phyloP scores from a whole-genome alignment of 2,888 invertebrate species.

The Agapetus fuscipes region DNA sequence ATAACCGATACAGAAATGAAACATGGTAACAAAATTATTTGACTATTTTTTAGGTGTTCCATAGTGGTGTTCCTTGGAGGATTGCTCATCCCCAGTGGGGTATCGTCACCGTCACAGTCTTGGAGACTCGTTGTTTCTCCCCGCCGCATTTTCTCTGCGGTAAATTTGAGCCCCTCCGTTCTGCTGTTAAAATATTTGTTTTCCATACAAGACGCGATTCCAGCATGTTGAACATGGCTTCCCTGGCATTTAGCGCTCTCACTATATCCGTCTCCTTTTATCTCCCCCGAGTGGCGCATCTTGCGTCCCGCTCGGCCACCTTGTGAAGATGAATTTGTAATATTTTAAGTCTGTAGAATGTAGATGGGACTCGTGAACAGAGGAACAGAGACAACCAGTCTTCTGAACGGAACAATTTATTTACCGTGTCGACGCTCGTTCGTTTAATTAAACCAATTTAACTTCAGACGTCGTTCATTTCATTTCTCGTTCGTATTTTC shows the following conservation, averaged over 20 bases:
- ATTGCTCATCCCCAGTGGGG: neutral
- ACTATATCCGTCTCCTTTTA: too few relatives aligned
- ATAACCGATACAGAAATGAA: too few relatives aligned
- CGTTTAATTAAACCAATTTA: conserved; percentile 22
- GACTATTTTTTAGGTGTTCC: too few relatives aligned
- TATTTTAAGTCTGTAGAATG: conserved; percentile 7
- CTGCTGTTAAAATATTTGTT: conserved; percentile 4
- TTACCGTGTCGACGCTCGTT: conserved; percentile 22
- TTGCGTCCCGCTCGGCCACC: conserved; percentile 1
- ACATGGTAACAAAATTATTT: too few relatives aligned
- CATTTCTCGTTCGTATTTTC: conserved; percentile 4
- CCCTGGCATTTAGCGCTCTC: conserved; percentile 5
- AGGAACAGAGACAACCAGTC: conserved; percentile 7
- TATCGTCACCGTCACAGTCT: neutral
- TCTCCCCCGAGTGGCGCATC: conserved; percentile 6
- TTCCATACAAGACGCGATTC: neutral
- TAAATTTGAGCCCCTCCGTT: neutral
- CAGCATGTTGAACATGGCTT: conserved; percentile 1
- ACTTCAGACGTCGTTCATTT: conserved; percentile 20
- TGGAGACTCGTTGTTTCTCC: neutral
- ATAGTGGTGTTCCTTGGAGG: too few relatives aligned
- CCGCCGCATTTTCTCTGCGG: neutral
- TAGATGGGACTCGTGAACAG: neutral
- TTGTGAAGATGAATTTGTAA: conserved; percentile 13
- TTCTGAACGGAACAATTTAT: conserved; percentile 20